Percentiles rank a stretch among this genome's conserved stretches.
These are phyloP conservation scores for Molossus molossus DNA, from an alignment of 2,797 vertebrate genomes.

Conservation along the genomic window DNA sequence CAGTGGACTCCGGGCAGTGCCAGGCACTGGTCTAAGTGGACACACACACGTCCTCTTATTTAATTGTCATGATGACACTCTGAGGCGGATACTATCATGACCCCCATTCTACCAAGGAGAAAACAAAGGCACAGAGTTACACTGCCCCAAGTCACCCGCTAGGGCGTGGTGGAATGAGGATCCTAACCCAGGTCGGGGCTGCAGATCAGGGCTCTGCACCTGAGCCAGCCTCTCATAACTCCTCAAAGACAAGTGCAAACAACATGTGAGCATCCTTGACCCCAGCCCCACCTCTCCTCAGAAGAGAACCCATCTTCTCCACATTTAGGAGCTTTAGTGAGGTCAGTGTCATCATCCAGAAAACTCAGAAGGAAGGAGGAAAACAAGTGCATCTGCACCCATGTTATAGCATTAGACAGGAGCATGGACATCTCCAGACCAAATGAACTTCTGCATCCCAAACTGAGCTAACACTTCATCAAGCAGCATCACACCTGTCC, in stretches of 20 bases:
- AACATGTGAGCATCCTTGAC: accelerated
- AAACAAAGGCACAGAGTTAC: not conserved
- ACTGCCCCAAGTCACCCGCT: not conserved
- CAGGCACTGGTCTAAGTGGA: not conserved
- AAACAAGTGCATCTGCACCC: no score
- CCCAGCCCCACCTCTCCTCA: not conserved
- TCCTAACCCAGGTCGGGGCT: not conserved
- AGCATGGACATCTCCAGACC: not conserved
- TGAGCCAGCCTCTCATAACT: not conserved
- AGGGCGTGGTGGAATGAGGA: not conserved
- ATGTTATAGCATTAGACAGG: not conserved
- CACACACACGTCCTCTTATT: accelerated
- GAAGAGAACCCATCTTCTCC: not conserved
- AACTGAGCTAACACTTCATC: not conserved
- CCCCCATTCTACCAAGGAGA: not conserved
- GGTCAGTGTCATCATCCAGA: not conserved
- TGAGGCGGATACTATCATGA: not conserved
- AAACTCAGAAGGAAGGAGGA: not conserved
- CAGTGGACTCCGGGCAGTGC: not conserved
- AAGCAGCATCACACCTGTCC: accelerated
- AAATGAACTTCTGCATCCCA: not conserved
- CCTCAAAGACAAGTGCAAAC: not conserved
- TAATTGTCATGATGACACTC: not conserved
- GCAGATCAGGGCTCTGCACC: not conserved
- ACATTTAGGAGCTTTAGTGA: not conserved